These are phyloP conservation scores for Actinopyga echinites DNA, from an alignment of 53 echinoderm and acorn worm genomes.

Conservation along the genomic window DNA sequence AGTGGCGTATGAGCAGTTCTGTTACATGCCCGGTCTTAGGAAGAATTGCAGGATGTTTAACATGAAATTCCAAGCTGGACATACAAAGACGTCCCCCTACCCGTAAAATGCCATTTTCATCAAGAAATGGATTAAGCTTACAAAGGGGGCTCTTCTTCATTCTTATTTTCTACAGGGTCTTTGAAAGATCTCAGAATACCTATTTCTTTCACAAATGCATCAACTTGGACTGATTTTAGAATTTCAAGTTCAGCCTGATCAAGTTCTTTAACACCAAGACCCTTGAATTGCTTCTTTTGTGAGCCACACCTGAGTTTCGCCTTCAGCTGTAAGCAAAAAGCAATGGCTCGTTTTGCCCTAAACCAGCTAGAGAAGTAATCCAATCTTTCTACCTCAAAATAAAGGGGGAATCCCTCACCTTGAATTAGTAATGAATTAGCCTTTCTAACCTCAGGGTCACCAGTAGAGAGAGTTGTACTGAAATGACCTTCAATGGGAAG, in stretches of 20 bases:
- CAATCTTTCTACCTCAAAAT: neutral
- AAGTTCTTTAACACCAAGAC: constrained; percentile 1
- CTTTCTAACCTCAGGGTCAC: too few species aligned
- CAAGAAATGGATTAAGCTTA: neutral
- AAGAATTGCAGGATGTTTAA: constrained; percentile 37
- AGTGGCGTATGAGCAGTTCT: constrained; percentile 12
- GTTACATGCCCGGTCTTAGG: constrained; percentile 13
- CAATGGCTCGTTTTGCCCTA: neutral
- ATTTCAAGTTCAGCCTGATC: neutral
- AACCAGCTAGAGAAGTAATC: neutral
- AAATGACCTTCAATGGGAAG: neutral
- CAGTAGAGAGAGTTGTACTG: too few species aligned
- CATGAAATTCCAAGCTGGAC: neutral
- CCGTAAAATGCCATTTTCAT: neutral
- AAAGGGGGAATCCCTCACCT: neutral
- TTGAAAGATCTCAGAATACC: neutral
- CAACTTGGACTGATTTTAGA: neutral
- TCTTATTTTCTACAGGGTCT: neutral
- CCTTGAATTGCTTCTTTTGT: too few species aligned
- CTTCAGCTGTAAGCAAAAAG: neutral
- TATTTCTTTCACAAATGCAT: constrained; percentile 1
- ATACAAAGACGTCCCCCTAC: neutral
- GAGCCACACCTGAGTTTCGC: too few species aligned
- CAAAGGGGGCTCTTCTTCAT: neutral
- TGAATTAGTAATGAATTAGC: neutral